A percentile compares a stretch with the other conserved stretches of the same genome.
phyloP scores from a whole-genome alignment of 2,888 invertebrate species.

The Agrotis clavis region DNA sequence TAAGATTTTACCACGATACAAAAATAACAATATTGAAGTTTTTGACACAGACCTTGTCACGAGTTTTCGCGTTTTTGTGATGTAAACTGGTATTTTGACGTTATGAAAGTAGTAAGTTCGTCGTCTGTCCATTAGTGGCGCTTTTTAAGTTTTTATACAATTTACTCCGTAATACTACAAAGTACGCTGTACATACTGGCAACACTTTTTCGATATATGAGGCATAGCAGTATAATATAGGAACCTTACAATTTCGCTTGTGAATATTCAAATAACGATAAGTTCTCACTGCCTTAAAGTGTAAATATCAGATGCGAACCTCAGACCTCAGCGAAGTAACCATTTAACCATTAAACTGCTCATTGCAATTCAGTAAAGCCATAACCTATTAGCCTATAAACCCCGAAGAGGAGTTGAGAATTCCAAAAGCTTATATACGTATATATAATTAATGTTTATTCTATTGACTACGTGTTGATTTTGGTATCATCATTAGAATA shows the following conservation, averaged over 20 bases:
- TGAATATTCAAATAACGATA: not conserved
- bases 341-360: not conserved
- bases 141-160: no score
- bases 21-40: no score
- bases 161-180: no score
- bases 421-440: not conserved
- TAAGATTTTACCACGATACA: no score
- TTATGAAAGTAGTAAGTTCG: no score
- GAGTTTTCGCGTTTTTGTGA: no score
- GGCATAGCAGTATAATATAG: not conserved
- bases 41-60: no score
- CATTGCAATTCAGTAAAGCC: not conserved
- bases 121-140: no score
- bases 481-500: conserved; percentile 10
- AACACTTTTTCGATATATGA: no score
- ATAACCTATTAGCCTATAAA: not conserved
- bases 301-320: not conserved
- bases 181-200: no score
- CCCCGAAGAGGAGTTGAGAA: not conserved
- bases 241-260: not conserved
- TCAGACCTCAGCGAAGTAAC: not conserved
- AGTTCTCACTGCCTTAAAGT: not conserved
- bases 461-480: not conserved
- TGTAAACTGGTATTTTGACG: no score
- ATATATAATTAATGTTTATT: not conserved